Conservation (phyloP, 2,113 vertebrate genomes). For the Chrysochloris asiatica region DNA sequence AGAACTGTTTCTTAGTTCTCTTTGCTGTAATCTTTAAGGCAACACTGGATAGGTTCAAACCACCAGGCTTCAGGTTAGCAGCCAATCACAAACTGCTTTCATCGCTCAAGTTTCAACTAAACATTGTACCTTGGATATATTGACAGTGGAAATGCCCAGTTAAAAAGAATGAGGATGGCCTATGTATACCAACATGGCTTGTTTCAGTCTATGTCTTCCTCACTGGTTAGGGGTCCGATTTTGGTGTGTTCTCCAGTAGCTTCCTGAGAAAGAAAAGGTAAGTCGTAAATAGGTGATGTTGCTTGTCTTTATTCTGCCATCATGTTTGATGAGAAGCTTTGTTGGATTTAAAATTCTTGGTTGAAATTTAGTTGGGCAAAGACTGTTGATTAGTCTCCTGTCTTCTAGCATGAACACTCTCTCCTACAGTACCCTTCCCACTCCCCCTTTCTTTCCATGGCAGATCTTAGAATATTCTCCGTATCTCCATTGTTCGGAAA, state of each 20-base stretch:
- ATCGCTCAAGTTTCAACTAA: not conserved
- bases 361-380: slow-evolving; percentile 48
- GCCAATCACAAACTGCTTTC: not conserved
- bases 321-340: not conserved
- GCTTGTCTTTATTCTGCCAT: slow-evolving; percentile 15
- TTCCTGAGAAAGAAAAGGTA: not conserved
- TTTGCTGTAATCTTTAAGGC: not conserved
- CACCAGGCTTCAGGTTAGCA: not conserved
- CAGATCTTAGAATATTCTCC: not conserved
- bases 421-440: too few species aligned
- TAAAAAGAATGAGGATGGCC: slow-evolving; percentile 7
- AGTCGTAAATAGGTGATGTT: not conserved
- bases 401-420: not conserved
- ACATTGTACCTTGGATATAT: not conserved
- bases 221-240: slow-evolving; percentile 4
- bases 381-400: too few species aligned
- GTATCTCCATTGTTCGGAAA: slow-evolving; percentile 9
- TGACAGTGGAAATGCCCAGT: not conserved
- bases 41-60: not conserved
- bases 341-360: not conserved
- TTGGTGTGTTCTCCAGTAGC: not conserved
- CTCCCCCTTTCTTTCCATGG: too few species aligned
- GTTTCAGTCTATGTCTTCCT: slow-evolving; percentile 16
- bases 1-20: not conserved
- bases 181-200: not conserved